These are phyloP conservation scores for Malthinus seriepunctatus DNA, from an alignment of 2,888 invertebrate species.

Conservation along the genomic window DNA sequence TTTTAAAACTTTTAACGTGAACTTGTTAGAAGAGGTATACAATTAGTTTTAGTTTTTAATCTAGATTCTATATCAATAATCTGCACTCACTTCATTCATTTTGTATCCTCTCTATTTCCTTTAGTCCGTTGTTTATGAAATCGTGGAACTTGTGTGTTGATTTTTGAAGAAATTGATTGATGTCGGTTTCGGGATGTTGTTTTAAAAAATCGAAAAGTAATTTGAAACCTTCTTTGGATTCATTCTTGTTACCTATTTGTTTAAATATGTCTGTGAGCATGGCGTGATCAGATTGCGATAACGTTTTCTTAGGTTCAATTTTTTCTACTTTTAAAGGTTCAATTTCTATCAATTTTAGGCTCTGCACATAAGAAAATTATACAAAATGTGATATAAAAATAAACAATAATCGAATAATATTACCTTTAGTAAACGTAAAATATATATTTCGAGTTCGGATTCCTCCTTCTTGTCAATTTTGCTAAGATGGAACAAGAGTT, in stretches of 20 bases:
- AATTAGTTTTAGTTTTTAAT: too few species aligned
- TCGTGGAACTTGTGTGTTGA: conserved; percentile 86
- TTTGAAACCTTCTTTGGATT: conserved; percentile 78
- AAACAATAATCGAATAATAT: conserved; percentile 20
- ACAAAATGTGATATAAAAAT: not conserved
- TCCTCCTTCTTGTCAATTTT: conserved; percentile 78
- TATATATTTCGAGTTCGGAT: conserved; percentile 85
- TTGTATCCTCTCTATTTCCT: conserved; percentile 57
- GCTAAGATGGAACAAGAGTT: conserved; percentile 77
- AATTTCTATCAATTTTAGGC: conserved; percentile 57
- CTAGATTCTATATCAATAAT: too few species aligned
- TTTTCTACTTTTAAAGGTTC: conserved; percentile 47
- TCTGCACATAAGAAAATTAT: conserved; percentile 43
- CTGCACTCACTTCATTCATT: conserved; percentile 30
- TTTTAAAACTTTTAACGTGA: too few species aligned
- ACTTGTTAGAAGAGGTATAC: too few species aligned
- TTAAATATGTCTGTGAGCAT: conserved; percentile 87
- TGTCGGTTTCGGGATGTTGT: conserved; percentile 82
- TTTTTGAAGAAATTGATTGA: conserved; percentile 81
- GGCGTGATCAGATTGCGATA: conserved; percentile 82
- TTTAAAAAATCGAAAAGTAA: conserved; percentile 80
- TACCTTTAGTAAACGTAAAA: conserved; percentile 80
- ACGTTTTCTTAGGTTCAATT: conserved; percentile 48
- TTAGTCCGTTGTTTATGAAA: conserved; percentile 79
- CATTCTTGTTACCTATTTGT: conserved; percentile 87